Percentiles rank a stretch among this genome's conserved stretches.
Conservation (phyloP, 2,797 vertebrate genomes). For the Sandelia bainsii region DNA sequence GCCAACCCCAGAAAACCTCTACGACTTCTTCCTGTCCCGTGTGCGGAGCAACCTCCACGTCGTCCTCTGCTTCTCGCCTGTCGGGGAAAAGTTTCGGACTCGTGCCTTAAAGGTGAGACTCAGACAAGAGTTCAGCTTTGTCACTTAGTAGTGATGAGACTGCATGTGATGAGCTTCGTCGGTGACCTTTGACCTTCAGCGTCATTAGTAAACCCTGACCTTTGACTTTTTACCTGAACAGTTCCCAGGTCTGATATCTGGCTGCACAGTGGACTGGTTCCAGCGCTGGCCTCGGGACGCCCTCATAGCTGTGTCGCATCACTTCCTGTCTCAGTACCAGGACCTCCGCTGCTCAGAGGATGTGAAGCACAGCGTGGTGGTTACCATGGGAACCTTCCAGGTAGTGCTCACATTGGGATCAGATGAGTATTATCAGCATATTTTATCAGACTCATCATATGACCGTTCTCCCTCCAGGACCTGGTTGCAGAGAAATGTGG, state of each 20-base stretch:
- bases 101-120: slow-evolving; percentile 79
- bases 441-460: neutral
- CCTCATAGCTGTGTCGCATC: slow-evolving; percentile 87
- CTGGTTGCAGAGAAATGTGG: slow-evolving; percentile 87
- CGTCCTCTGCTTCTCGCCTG: slow-evolving; percentile 90
- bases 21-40: slow-evolving; percentile 87
- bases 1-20: slow-evolving; percentile 87
- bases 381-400: slow-evolving; percentile 89
- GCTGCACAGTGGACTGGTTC: slow-evolving; percentile 91
- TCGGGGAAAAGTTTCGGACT: slow-evolving; percentile 88
- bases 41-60: slow-evolving; percentile 88
- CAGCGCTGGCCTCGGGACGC: slow-evolving; percentile 89
- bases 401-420: neutral
- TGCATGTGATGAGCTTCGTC: neutral
- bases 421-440: accelerated
- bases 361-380: slow-evolving; percentile 83
- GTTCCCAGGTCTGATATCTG: slow-evolving; percentile 89
- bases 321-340: slow-evolving; percentile 85
- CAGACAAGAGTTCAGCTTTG: neutral
- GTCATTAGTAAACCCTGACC: neutral
- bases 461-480: slow-evolving; percentile 63
- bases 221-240: slow-evolving; percentile 39
- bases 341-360: slow-evolving; percentile 85
- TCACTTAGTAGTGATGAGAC: no score
- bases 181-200: slow-evolving; percentile 2